A percentile compares a stretch with the other conserved stretches of the same genome.
Evolutionary conservation across 2,797 vertebrate species (phyloP).

Genomic region (Chanos chanos): DNA sequence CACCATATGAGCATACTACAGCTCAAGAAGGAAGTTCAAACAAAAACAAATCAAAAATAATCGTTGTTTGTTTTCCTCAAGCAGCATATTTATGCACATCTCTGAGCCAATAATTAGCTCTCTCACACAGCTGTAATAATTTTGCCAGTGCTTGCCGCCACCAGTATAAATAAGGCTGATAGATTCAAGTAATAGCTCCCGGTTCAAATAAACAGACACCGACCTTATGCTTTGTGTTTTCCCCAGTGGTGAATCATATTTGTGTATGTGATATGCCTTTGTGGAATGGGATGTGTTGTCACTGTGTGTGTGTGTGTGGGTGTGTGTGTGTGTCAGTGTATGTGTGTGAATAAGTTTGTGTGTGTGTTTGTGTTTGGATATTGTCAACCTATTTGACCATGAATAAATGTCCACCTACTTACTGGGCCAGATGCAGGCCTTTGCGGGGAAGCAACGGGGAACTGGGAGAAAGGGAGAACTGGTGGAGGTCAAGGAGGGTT

Average conservation of each 20-base stretch:
- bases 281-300: constrained; percentile 32
- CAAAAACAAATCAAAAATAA: constrained; percentile 48
- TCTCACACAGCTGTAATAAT: constrained; percentile 45
- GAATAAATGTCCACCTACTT: constrained; percentile 59
- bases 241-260: constrained; percentile 70
- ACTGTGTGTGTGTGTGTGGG: constrained; percentile 5
- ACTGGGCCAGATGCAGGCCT: constrained; percentile 63
- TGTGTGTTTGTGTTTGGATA: not conserved
- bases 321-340: not conserved
- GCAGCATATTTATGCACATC: constrained; percentile 32
- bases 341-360: not conserved
- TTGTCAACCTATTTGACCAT: constrained; percentile 15
- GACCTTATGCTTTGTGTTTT: constrained; percentile 60
- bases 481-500: constrained; percentile 47
- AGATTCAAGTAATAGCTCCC: constrained; percentile 75
- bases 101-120: constrained; percentile 36
- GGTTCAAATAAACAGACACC: constrained; percentile 78
- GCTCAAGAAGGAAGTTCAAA: constrained; percentile 22
- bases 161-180: constrained; percentile 69
- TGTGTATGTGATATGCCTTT: constrained; percentile 66
- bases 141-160: constrained; percentile 66
- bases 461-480: not conserved
- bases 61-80: constrained; percentile 41
- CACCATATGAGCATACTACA: constrained; percentile 5
- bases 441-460: constrained; percentile 43